A percentile compares a stretch with the other conserved stretches of the same genome.
These are phyloP conservation scores for Lissonota sp. DNA, from an alignment of 2,888 invertebrate genomes.

Conservation along the genomic window DNA sequence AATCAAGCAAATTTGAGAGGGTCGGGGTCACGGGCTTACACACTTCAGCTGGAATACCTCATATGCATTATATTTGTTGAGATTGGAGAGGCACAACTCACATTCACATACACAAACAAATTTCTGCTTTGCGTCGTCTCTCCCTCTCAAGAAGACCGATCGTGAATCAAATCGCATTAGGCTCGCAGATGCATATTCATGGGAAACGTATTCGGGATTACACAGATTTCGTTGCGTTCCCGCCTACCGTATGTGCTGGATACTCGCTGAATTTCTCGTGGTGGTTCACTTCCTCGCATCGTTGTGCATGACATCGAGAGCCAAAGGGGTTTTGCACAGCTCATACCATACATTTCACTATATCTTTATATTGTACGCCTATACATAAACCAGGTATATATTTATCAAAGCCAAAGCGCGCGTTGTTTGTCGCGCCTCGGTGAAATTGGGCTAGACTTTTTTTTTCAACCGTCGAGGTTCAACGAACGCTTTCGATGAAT, in stretches of 20 bases:
- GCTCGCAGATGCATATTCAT: conserved; percentile 82
- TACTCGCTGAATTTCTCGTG: conserved; percentile 26
- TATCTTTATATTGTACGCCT: background rate
- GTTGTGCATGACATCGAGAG: conserved; percentile 35
- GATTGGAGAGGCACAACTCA: conserved; percentile 18
- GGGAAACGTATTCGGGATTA: conserved; percentile 81
- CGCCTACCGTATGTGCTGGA: conserved; percentile 71
- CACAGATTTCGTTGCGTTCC: conserved; percentile 77
- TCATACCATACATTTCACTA: conserved; percentile 6
- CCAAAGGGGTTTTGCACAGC: conserved; percentile 55
- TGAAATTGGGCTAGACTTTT: conserved; percentile 48
- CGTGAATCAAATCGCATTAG: conserved; percentile 82
- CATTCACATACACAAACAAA: background rate
- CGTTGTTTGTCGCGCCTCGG: conserved; percentile 34
- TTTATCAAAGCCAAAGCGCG: conserved; percentile 70
- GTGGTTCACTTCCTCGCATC: conserved; percentile 26
- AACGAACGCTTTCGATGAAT: background rate
- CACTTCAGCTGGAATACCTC: no score
- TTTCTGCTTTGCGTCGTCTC: conserved; percentile 63
- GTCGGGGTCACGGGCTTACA: no score
- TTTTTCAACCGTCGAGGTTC: conserved; percentile 42
- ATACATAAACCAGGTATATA: conserved; percentile 65
- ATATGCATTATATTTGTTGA: background rate
- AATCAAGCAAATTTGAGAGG: no score
- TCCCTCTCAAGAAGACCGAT: conserved; percentile 71